Conservation (phyloP, 1,140 invertebrate genomes). For the Delia radicum region DNA sequence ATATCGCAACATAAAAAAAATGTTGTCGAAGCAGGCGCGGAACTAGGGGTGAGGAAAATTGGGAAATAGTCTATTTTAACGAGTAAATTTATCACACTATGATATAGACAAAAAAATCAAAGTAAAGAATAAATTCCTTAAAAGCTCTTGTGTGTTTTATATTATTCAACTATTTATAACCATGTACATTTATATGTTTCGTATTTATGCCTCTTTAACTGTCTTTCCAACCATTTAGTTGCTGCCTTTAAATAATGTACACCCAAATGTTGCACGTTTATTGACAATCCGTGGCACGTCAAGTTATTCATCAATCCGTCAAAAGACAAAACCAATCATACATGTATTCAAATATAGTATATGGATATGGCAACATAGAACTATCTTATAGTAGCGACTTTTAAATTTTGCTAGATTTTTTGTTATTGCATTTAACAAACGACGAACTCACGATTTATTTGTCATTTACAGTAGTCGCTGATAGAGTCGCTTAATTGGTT, state of each 20-base stretch:
- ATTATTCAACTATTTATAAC: too few relatives aligned
- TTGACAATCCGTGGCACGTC: constrained; percentile 48
- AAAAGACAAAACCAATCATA: constrained; percentile 26
- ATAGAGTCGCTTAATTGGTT: constrained; percentile 2
- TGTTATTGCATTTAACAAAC: not conserved
- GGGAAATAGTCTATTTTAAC: too few relatives aligned
- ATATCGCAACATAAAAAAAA: too few relatives aligned
- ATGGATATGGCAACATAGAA: not conserved
- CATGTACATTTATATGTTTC: not conserved
- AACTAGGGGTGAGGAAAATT: too few relatives aligned
- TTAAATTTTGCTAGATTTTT: not conserved
- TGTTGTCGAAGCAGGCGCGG: too few relatives aligned
- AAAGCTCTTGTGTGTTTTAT: too few relatives aligned
- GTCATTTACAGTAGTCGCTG: constrained; percentile 16
- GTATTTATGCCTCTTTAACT: not conserved
- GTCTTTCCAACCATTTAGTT: not conserved
- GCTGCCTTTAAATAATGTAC: constrained; percentile 41
- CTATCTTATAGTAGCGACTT: not conserved
- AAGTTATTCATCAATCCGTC: constrained; percentile 55
- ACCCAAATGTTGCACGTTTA: constrained; percentile 56
- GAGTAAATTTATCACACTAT: too few relatives aligned
- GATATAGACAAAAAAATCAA: too few relatives aligned
- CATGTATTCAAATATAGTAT: not conserved
- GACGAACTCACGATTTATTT: constrained; percentile 27
- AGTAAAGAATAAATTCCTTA: too few relatives aligned